Base-by-base conservation (phyloP, 2,797 vertebrate species). In the Micropoecilia bifurca region DNA sequence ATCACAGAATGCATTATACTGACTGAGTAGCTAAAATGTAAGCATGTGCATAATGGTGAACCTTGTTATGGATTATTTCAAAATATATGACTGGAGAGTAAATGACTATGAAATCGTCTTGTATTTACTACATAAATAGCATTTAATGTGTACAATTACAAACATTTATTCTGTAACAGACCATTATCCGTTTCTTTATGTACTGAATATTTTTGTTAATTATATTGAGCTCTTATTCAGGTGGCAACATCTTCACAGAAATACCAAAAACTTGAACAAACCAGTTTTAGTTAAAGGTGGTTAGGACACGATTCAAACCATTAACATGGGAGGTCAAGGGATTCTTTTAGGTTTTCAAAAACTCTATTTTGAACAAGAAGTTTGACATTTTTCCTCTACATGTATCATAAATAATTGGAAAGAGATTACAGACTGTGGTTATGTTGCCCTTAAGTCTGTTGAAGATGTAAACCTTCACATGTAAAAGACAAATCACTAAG, bases 251-350 rank as follows among this genome's bases (percentile, higher is more conserved):
- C 53, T 4, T 10, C 57, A 33, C 25, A 30, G 36, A 25, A 46
- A n/a, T 48, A 50, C 25, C 46, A 71, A 20, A 76, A 45, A 43
- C 63, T 48, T 59, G 30, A 69, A 59, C 28, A 75, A 59, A 80
- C 25, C 39, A 39, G 4, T 48, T 18, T 33, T n/a, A 61, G 16
- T 57, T 66, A 28, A 76, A 73, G 74, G 74, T 13, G 28, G n/a
- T 7, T 28, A 72, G 46, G 33, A 61, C 43, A 28, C 36, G 0
- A n/a, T 16, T 47, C 7, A 47, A 69, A 66, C 45, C n/a, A 8
- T 28, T 61, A 61, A 20, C 8, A 33, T n/a, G 6, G 16, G 45
- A 75, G 36, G 18, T 74, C 53, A 45, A 46, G 12, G 7, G 30
- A 46, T 43, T 74, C 4, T 22, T 69, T 50, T 22, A 12, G 18